Percentiles rank a stretch among this genome's conserved stretches.
phyloP scores from a whole-genome alignment of 2,888 invertebrate genomes.

The Noctua comes region DNA sequence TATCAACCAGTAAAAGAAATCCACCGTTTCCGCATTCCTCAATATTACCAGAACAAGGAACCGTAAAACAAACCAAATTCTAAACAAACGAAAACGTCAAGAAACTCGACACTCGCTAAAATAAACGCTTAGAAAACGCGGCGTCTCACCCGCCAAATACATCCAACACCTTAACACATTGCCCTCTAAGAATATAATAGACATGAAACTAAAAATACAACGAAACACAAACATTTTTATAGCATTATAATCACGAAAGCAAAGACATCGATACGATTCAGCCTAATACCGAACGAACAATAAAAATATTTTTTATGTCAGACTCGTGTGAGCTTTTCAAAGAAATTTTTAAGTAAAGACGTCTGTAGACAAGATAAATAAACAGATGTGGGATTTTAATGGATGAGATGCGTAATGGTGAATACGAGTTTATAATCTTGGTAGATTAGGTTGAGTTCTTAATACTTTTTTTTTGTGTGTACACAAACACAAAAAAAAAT shows the following conservation, averaged over 20 bases:
- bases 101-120: neutral
- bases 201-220: constrained; percentile 22
- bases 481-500: too few species aligned
- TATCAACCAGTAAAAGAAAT: neutral
- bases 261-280: constrained; percentile 51
- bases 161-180: neutral
- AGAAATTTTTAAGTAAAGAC: constrained; percentile 47
- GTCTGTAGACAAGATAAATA: constrained; percentile 53
- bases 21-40: neutral
- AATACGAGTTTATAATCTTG: neutral
- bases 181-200: constrained; percentile 14
- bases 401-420: constrained; percentile 16
- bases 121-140: constrained; percentile 2
- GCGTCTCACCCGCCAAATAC: neutral
- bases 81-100: neutral
- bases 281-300: constrained; percentile 39
- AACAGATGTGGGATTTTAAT: constrained; percentile 35
- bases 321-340: constrained; percentile 27
- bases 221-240: constrained; percentile 34
- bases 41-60: neutral
- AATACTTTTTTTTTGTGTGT: too few species aligned
- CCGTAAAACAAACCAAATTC: neutral
- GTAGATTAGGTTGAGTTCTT: neutral
- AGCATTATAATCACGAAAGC: constrained; percentile 42
- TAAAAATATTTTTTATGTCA: constrained; percentile 50